Percentiles rank a stretch among this genome's conserved stretches.
Evolutionary conservation across 2,797 vertebrate genomes (phyloP).

Genomic region (Gorsachius magnificus): DNA sequence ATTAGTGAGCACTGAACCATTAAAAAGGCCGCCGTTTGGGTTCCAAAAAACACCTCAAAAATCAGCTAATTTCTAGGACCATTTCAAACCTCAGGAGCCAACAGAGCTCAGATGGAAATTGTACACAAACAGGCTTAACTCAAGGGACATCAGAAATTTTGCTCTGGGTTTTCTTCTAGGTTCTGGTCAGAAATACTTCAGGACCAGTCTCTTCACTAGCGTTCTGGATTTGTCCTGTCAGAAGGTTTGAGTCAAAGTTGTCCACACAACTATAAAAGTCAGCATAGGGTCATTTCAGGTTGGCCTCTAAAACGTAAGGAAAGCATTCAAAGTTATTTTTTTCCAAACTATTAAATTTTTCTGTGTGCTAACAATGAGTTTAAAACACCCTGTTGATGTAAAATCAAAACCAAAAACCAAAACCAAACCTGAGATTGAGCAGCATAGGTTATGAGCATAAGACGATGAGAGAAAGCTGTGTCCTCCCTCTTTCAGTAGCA

Average conservation of each 20-base stretch:
- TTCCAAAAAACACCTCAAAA: background rate
- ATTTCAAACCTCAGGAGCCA: background rate
- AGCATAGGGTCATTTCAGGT: background rate
- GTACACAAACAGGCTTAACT: background rate
- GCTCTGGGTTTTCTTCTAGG: background rate
- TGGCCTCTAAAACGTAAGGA: background rate
- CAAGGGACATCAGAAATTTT: background rate
- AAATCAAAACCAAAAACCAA: background rate
- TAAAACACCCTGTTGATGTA: background rate
- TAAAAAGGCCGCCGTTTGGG: slow-evolving; percentile 22
- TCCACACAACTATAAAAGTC: background rate
- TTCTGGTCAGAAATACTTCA: background rate
- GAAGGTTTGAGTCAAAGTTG: background rate
- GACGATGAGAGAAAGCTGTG: background rate
- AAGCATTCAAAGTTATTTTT: background rate
- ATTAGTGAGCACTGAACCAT: background rate
- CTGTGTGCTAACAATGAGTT: background rate
- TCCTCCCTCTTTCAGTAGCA: background rate
- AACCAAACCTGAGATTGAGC: background rate
- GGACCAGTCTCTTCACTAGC: background rate
- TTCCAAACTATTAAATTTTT: background rate
- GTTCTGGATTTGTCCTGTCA: background rate
- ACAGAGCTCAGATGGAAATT: background rate
- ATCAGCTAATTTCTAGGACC: background rate
- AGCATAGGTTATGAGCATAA: background rate